A percentile compares a stretch with the other conserved stretches of the same genome.
These are phyloP conservation scores for Aricia artaxerxes DNA, from an alignment of 2,888 invertebrate genomes.

Conservation along the genomic window DNA sequence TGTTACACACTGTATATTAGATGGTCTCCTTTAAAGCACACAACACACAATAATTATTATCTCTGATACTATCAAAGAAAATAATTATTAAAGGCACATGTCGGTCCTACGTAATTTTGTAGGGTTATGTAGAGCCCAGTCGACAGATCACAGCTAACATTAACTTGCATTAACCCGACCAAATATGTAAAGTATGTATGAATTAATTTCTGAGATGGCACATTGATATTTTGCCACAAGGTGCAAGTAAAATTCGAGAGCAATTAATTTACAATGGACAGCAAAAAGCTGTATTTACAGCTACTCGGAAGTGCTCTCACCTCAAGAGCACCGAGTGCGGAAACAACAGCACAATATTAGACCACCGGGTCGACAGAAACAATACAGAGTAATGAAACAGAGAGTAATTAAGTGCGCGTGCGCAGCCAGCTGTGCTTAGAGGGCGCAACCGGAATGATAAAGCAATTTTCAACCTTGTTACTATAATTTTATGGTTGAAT, in stretches of 20 bases:
- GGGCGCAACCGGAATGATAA: neutral
- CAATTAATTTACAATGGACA: neutral
- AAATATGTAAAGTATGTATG: too few species aligned
- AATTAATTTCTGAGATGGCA: too few species aligned
- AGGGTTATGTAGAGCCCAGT: too few species aligned
- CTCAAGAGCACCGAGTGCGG: slow-evolving; percentile 11
- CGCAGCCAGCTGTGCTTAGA: slow-evolving; percentile 60
- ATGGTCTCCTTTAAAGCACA: too few species aligned
- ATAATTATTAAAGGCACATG: too few species aligned
- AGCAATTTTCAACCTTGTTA: neutral
- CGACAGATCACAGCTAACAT: too few species aligned
- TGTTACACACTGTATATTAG: too few species aligned
- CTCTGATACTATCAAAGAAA: too few species aligned
- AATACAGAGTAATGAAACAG: neutral
- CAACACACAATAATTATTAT: too few species aligned
- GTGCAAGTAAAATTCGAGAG: neutral
- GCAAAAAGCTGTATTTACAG: slow-evolving; percentile 10
- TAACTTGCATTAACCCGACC: too few species aligned
- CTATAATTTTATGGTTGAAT: neutral
- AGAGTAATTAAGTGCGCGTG: slow-evolving; percentile 69
- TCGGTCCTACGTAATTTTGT: too few species aligned
- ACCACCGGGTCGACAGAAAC: slow-evolving; percentile 31
- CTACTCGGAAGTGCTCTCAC: slow-evolving; percentile 26
- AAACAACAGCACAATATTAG: slow-evolving; percentile 29
- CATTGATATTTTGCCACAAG: neutral